These are phyloP conservation scores for Sebastiscus albofasciatus DNA, from an alignment of 2,797 vertebrate species.

Conservation along the genomic window DNA sequence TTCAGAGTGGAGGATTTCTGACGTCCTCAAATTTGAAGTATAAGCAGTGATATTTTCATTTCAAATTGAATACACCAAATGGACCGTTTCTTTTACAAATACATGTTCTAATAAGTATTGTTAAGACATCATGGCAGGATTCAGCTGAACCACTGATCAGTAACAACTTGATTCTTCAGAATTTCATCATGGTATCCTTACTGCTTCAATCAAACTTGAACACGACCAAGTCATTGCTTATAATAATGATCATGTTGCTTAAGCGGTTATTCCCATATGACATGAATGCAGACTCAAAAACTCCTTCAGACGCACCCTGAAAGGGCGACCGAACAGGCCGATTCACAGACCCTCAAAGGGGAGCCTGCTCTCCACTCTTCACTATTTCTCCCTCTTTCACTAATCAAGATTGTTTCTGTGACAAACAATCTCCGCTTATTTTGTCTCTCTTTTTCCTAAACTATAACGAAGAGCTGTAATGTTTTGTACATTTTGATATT, in stretches of 20 bases:
- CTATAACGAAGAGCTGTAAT: slow-evolving; percentile 75
- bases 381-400: slow-evolving; percentile 29
- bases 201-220: neutral
- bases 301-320: slow-evolving; percentile 11
- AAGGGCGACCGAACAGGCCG: slow-evolving; percentile 6
- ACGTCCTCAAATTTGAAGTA: slow-evolving; percentile 1
- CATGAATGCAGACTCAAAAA: slow-evolving; percentile 32
- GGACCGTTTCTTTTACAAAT: neutral
- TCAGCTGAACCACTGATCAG: neutral
- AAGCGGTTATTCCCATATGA: slow-evolving; percentile 34
- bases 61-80: slow-evolving; percentile 30
- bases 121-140: neutral
- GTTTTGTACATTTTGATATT: slow-evolving; percentile 86
- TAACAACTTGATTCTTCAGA: neutral
- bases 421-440: slow-evolving; percentile 65
- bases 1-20: neutral
- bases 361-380: slow-evolving; percentile 19
- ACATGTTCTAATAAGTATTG: neutral
- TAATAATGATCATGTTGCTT: neutral
- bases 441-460: slow-evolving; percentile 60
- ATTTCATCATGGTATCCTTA: neutral
- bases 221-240: neutral
- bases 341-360: slow-evolving; percentile 28
- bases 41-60: slow-evolving; percentile 11
- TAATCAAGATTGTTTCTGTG: slow-evolving; percentile 73